phyloP scores from a whole-genome alignment of 2,797 vertebrate species.

The Halcyon leucocephala region DNA sequence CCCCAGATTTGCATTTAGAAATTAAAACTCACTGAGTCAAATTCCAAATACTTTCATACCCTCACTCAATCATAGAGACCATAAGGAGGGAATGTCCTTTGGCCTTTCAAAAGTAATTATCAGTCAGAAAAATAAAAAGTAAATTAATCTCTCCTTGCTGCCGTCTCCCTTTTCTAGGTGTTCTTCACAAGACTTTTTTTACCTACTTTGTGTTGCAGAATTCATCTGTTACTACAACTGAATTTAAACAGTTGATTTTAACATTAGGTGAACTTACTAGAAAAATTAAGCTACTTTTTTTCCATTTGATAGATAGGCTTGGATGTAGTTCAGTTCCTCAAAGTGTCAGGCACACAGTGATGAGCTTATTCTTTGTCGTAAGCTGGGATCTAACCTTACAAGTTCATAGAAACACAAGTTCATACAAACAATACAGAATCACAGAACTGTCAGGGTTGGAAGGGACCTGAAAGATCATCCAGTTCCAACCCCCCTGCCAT shows the following conservation, averaged over 20 bases:
- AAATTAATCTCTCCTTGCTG: not conserved
- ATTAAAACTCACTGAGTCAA: constrained; percentile 11
- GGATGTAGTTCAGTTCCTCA: not conserved
- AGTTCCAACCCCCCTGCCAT: too few species aligned
- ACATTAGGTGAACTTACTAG: not conserved
- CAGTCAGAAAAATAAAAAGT: not conserved
- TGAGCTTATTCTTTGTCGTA: not conserved
- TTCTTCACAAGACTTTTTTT: not conserved
- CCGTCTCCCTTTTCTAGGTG: not conserved
- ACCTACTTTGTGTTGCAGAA: not conserved
- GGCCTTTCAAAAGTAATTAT: constrained; percentile 12
- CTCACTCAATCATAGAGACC: not conserved
- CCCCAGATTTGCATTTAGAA: constrained; percentile 27
- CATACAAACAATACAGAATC: not conserved
- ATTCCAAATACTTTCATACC: constrained; percentile 2
- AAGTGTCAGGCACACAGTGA: not conserved
- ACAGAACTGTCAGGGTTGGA: too few species aligned
- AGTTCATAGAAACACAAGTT: not conserved
- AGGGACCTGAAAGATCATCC: too few species aligned
- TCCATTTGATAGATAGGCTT: not conserved
- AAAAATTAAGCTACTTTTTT: not conserved
- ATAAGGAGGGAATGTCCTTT: not conserved
- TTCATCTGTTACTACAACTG: not conserved
- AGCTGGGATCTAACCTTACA: not conserved
- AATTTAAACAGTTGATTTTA: not conserved